Conservation (phyloP, 1,140 invertebrate species). For the Drosophila carrolli region DNA sequence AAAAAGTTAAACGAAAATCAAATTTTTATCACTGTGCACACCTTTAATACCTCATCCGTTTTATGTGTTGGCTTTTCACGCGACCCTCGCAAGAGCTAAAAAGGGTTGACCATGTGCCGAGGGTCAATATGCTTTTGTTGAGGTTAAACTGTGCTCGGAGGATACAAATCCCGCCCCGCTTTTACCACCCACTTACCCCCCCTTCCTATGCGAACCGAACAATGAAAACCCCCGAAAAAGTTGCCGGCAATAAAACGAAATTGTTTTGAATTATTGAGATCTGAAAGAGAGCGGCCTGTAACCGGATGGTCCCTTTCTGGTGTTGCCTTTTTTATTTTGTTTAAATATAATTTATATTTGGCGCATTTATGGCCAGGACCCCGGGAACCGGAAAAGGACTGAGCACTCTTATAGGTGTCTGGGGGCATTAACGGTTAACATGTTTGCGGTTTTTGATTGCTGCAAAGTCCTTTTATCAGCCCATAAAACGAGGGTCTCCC, state of each 20-base stretch:
- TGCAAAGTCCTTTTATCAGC: constrained; percentile 72
- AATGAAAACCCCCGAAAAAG: constrained; percentile 56
- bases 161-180: constrained; percentile 28
- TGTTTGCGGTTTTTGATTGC: constrained; percentile 79
- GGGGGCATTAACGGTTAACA: constrained; percentile 81
- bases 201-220: constrained; percentile 15
- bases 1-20: no score
- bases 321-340: constrained; percentile 23
- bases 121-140: constrained; percentile 70
- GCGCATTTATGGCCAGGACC: constrained; percentile 57
- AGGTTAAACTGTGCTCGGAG: constrained; percentile 73
- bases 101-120: constrained; percentile 51
- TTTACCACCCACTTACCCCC: constrained; percentile 24
- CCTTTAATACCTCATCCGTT: constrained; percentile 31
- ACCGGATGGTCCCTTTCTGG: constrained; percentile 33
- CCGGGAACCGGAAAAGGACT: constrained; percentile 34
- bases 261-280: constrained; percentile 83
- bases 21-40: constrained; percentile 7
- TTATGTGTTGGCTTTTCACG: constrained; percentile 74
- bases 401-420: constrained; percentile 73
- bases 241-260: constrained; percentile 75
- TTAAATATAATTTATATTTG: constrained; percentile 80
- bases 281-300: constrained; percentile 38
- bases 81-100: constrained; percentile 47
- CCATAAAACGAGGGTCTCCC: constrained; percentile 56